phyloP scores from a whole-genome alignment of 2,797 vertebrate species.

The Lerista edwardsae region DNA sequence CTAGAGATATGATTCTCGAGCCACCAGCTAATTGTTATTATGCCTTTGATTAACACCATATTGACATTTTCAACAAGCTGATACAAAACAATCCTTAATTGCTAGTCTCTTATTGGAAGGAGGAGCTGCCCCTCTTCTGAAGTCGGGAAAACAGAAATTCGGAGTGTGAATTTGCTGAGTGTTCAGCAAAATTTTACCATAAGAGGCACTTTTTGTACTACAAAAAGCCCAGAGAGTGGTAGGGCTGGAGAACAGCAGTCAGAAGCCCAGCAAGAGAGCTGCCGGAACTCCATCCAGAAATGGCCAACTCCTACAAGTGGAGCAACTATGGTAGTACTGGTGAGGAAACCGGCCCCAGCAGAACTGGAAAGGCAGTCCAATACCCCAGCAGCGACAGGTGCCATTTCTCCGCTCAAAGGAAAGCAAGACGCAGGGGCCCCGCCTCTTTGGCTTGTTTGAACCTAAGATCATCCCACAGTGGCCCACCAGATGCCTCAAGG shows the following conservation, averaged over 20 bases:
- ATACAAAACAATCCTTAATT: not conserved
- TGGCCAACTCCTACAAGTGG: not conserved
- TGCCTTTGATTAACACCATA: conserved; percentile 32
- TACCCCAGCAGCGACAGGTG: too few species aligned
- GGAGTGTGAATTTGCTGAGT: not conserved
- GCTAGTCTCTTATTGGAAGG: conserved; percentile 2
- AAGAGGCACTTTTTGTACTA: not conserved
- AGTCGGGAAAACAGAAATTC: not conserved
- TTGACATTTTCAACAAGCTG: conserved; percentile 12
- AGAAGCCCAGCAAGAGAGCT: not conserved
- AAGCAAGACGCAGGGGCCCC: too few species aligned
- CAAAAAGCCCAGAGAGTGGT: too few species aligned
- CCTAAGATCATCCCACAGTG: too few species aligned
- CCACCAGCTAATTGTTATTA: conserved; percentile 33
- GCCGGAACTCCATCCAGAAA: not conserved
- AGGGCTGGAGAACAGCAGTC: not conserved
- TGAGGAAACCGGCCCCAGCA: not conserved
- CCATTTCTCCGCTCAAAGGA: too few species aligned
- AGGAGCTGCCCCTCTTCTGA: accelerated
- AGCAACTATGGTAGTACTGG: not conserved
- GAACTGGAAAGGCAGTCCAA: not conserved
- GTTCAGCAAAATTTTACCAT: conserved; percentile 3
- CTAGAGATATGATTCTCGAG: not conserved
- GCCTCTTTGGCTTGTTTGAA: not conserved
- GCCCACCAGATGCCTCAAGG: too few species aligned